Conservation (phyloP, 2,888 invertebrate species). For the Spilosoma lubricipeda region DNA sequence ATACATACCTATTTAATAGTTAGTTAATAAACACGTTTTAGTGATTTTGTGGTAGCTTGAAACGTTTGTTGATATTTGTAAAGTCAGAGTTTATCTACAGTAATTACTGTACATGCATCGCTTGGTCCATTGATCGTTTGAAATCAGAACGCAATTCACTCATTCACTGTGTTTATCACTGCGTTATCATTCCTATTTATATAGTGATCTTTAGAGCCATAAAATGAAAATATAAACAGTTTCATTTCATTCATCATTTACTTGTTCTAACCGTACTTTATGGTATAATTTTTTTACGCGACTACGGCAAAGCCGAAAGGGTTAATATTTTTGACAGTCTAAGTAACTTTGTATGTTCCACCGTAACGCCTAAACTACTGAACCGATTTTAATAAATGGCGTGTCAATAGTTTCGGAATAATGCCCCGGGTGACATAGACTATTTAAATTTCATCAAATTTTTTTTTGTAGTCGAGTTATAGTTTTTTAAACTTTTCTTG, state of each 20-base stretch:
- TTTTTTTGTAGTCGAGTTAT: too few relatives aligned
- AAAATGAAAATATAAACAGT: constrained; percentile 23
- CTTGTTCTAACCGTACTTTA: not conserved
- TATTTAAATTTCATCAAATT: too few relatives aligned
- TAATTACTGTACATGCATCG: constrained; percentile 20
- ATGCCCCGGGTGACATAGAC: too few relatives aligned
- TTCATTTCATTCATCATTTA: constrained; percentile 30
- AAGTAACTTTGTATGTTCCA: too few relatives aligned
- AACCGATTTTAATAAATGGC: too few relatives aligned
- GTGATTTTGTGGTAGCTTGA: not conserved
- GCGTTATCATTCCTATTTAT: constrained; percentile 41
- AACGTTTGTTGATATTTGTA: constrained; percentile 23
- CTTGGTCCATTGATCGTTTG: constrained; percentile 29
- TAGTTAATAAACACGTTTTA: not conserved
- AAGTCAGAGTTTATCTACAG: constrained; percentile 32
- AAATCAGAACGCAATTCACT: constrained; percentile 31
- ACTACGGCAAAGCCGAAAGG: too few relatives aligned
- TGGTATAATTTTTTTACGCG: not conserved
- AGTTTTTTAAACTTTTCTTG: too few relatives aligned
- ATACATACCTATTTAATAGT: not conserved
- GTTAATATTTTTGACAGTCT: too few relatives aligned
- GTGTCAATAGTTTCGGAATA: too few relatives aligned
- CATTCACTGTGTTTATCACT: constrained; percentile 35
- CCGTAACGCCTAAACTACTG: too few relatives aligned
- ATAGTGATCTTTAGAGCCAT: constrained; percentile 27